A percentile compares a stretch with the other conserved stretches of the same genome.
These are phyloP conservation scores for Dendrolimus pini DNA, from an alignment of 2,888 invertebrate species.

Conservation along the genomic window DNA sequence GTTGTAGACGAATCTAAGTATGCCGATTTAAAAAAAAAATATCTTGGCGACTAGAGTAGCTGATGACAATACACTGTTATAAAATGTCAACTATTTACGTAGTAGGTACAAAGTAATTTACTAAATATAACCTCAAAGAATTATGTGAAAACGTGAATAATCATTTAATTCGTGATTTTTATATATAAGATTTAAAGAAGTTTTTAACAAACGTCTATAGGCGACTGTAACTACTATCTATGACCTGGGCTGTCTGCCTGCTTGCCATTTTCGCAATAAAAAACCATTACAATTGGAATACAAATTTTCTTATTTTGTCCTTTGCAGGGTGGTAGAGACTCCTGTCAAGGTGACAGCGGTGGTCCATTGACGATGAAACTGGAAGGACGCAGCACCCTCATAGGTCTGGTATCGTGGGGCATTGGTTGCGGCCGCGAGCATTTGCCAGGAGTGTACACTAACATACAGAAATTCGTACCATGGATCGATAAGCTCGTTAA, in stretches of 20 bases:
- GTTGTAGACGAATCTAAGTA: no score
- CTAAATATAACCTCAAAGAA: no score
- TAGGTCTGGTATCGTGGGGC: conserved; percentile 94
- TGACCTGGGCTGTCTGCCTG: no score
- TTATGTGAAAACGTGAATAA: no score
- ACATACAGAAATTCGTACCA: conserved; percentile 93
- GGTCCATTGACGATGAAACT: conserved; percentile 91
- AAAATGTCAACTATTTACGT: no score
- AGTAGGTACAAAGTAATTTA: no score
- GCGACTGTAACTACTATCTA: not conserved
- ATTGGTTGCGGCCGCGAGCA: conserved; percentile 94
- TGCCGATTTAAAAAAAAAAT: no score
- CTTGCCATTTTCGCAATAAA: not conserved
- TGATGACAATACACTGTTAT: no score
- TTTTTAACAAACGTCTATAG: not conserved
- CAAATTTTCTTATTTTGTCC: not conserved
- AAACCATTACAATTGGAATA: not conserved
- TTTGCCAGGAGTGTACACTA: conserved; percentile 93
- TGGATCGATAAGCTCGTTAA: conserved; percentile 91
- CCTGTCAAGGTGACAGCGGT: conserved; percentile 88
- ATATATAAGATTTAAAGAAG: no score
- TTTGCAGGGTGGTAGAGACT: conserved; percentile 81
- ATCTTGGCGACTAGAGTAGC: no score
- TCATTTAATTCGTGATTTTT: no score
- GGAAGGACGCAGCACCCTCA: conserved; percentile 90